These are phyloP conservation scores for Micrasema minimum DNA, from an alignment of 1,140 invertebrate genomes.

Conservation along the genomic window DNA sequence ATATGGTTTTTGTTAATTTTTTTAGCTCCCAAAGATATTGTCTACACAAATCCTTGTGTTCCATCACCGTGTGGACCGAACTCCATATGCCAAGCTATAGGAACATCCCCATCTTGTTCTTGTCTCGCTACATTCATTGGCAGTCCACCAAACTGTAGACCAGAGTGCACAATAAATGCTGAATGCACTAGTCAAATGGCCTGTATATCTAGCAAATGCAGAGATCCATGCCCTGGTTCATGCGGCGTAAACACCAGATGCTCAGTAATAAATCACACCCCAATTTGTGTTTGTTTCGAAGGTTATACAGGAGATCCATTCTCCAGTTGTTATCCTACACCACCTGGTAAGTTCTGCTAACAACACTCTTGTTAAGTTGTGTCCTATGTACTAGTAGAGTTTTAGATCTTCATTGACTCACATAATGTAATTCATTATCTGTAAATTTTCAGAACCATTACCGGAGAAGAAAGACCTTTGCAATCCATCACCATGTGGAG, in stretches of 20 bases:
- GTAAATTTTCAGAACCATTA: slow-evolving; percentile 54
- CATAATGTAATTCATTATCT: too few relatives aligned
- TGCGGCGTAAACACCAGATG: slow-evolving; percentile 73
- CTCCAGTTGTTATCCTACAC: slow-evolving; percentile 65
- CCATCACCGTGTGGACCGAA: slow-evolving; percentile 76
- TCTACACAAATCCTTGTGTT: slow-evolving; percentile 68
- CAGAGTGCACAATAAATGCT: slow-evolving; percentile 76
- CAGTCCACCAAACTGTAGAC: slow-evolving; percentile 72
- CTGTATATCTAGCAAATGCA: slow-evolving; percentile 75
- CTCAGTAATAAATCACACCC: slow-evolving; percentile 71
- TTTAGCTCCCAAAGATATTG: slow-evolving; percentile 48
- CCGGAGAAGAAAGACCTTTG: slow-evolving; percentile 67
- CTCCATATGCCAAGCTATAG: slow-evolving; percentile 70
- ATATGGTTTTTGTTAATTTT: slow-evolving; percentile 21
- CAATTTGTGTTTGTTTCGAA: slow-evolving; percentile 71
- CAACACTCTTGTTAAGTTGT: too few relatives aligned
- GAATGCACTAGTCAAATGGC: slow-evolving; percentile 73
- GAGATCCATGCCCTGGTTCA: slow-evolving; percentile 76
- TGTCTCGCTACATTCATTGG: slow-evolving; percentile 72
- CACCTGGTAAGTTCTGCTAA: slow-evolving; percentile 24
- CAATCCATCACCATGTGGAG: slow-evolving; percentile 71
- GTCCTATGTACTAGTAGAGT: too few relatives aligned
- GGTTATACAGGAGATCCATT: slow-evolving; percentile 77
- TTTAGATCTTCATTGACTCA: too few relatives aligned
- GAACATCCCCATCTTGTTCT: slow-evolving; percentile 70